Conservation (phyloP, 2,797 vertebrate species). For the Acanthiza pusilla region DNA sequence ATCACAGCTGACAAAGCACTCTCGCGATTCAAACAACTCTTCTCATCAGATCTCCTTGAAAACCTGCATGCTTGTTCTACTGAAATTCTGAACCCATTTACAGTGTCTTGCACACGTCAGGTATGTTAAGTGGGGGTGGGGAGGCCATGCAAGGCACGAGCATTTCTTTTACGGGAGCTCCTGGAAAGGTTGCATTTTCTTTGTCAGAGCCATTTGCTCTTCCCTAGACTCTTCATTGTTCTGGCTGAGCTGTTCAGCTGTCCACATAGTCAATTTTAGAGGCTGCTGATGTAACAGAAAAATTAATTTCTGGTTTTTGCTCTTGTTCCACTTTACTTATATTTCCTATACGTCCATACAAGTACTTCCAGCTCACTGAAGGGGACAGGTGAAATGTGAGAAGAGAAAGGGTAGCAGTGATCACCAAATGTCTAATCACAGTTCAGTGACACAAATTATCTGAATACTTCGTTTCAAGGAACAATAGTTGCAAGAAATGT, state of each 20-base stretch:
- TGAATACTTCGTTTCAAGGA: neutral
- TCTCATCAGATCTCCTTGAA: too few species aligned
- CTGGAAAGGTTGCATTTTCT: neutral
- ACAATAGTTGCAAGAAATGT: neutral
- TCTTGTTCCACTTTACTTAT: neutral
- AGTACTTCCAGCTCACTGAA: neutral
- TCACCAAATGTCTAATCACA: neutral
- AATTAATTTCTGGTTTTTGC: neutral
- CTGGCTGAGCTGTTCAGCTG: neutral
- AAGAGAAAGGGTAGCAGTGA: neutral
- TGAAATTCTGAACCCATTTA: neutral
- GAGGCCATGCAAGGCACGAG: accelerated
- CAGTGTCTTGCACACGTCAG: neutral
- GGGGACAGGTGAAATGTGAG: neutral
- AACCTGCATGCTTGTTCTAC: neutral
- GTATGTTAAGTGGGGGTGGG: neutral
- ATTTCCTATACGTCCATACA: neutral
- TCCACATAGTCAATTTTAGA: neutral
- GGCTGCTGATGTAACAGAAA: neutral
- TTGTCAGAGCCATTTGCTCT: neutral
- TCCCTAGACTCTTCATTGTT: neutral
- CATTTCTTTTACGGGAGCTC: neutral
- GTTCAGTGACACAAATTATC: neutral
- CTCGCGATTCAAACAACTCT: too few species aligned
- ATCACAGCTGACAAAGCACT: too few species aligned